Base-by-base conservation (phyloP, 1,140 invertebrate species). In the Yoshiicerus persimilis region DNA sequence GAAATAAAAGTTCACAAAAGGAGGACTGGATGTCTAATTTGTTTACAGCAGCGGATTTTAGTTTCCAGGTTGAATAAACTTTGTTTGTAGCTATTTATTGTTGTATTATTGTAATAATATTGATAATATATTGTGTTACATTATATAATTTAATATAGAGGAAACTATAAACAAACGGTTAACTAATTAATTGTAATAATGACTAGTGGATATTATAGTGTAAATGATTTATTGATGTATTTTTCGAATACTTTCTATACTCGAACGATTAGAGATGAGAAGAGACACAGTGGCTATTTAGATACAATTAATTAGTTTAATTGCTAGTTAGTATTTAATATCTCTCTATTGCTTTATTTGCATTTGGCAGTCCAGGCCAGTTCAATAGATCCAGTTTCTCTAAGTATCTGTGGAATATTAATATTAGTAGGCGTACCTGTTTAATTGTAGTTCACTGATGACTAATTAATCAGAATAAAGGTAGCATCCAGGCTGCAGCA, bases 241-340 rank as follows among this genome's bases (percentile, higher is more conserved):
- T 70, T 70, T 70, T 70, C 66, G 66, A 70, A 70, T 70, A 70
- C 66, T 70, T 70, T 70, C 66, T 70, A 70, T 70, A 70, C 66
- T 70, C 66, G 66, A 70, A 30, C 23, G 66, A 70, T 30, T 70
- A 70, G 66, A 70, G 66, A 70, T 30, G 66, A 56, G 66, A 70
- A 70, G 66, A 56, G n/a, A n/a, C n/a, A 47, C 41, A 47, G 25
- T 70, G 66, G 30, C 66, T 70, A 70, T 70, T 56, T 56, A 56
- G 47, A 56, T 56, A 56, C 39, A 41, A 41, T 41, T 41, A 41
- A 41, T 41, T 41, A 41, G 9, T 56, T 16, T 56, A 56, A n/a
- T 56, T 56, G n/a, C n/a, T 56, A 56, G 20, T 56, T 56, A 56
- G n/a, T 56, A 16, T 41, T 41, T 41, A 41, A 41, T n/a, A n/a